A percentile compares a stretch with the other conserved stretches of the same genome.
phyloP scores from a whole-genome alignment of 2,797 vertebrate genomes.

The Chaetophractus vellerosus region DNA sequence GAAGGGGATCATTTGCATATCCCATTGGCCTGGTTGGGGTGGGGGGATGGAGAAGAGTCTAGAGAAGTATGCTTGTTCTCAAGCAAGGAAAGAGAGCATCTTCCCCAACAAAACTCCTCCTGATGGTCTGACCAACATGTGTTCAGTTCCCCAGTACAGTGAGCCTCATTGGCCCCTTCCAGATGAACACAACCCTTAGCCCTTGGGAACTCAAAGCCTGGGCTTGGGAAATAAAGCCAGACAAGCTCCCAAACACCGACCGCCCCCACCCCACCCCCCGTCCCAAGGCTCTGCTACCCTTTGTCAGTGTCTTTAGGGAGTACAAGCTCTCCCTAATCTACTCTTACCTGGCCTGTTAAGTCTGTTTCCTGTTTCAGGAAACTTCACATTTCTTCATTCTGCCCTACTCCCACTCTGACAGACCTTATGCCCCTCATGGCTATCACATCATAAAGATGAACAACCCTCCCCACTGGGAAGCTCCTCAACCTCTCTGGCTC shows the following conservation, averaged over 20 bases:
- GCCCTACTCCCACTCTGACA: neutral
- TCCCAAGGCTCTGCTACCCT: neutral
- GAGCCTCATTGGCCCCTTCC: neutral
- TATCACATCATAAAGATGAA: conserved; percentile 47
- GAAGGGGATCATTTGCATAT: conserved; percentile 79
- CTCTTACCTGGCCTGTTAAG: neutral
- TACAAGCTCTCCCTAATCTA: neutral
- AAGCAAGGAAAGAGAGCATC: conserved; percentile 25
- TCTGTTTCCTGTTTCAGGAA: conserved; percentile 43
- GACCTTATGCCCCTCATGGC: neutral
- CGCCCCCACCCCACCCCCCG: neutral
- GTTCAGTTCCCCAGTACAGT: neutral
- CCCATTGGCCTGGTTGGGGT: conserved; percentile 25
- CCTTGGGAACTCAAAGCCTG: neutral
- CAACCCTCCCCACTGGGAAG: neutral
- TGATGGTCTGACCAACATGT: neutral
- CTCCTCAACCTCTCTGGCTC: neutral
- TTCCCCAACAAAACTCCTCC: conserved; percentile 36
- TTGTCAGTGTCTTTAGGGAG: neutral
- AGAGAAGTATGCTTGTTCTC: conserved; percentile 33
- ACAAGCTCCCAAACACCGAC: neutral
- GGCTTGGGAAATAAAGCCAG: neutral
- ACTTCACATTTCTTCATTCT: neutral
- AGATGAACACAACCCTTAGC: neutral
- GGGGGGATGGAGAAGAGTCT: neutral